These are phyloP conservation scores for Sturmia bella DNA, from an alignment of 2,888 invertebrate genomes.

Conservation along the genomic window DNA sequence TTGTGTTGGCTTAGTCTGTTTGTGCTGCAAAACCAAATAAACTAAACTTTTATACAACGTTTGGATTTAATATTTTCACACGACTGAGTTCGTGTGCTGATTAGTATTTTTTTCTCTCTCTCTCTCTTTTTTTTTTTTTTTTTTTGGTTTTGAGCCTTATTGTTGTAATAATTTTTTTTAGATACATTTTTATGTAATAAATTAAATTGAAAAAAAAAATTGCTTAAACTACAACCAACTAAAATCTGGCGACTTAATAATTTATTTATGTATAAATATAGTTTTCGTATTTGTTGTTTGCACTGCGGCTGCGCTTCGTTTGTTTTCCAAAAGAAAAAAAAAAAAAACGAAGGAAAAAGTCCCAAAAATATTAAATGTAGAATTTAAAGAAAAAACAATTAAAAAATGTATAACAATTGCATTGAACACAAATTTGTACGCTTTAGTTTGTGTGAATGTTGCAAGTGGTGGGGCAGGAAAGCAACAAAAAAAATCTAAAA, in stretches of 20 bases:
- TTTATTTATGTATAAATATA: not conserved
- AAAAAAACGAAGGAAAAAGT: slow-evolving; percentile 1
- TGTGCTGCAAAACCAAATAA: slow-evolving; percentile 33
- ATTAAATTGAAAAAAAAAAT: slow-evolving; percentile 22
- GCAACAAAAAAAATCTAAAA: slow-evolving; percentile 13
- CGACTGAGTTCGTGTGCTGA: slow-evolving; percentile 66
- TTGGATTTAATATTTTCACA: slow-evolving; percentile 63
- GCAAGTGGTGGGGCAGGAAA: not conserved
- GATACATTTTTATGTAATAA: slow-evolving; percentile 51
- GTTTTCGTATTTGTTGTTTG: slow-evolving; percentile 26
- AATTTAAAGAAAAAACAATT: slow-evolving; percentile 27
- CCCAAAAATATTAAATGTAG: slow-evolving; percentile 34
- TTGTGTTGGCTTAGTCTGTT: slow-evolving; percentile 1
- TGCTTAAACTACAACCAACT: slow-evolving; percentile 40
- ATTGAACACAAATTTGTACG: slow-evolving; percentile 63
- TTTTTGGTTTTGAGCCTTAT: slow-evolving; percentile 22
- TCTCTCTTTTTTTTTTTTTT: no score
- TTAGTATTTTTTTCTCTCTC: slow-evolving; percentile 47
- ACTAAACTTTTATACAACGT: slow-evolving; percentile 39
- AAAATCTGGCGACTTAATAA: slow-evolving; percentile 58
- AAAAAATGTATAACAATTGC: slow-evolving; percentile 50
- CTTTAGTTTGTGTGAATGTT: slow-evolving; percentile 10
- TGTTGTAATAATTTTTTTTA: slow-evolving; percentile 38
- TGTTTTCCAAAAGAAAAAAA: slow-evolving; percentile 27
- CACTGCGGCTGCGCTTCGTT: slow-evolving; percentile 60